These are phyloP conservation scores for Prenolepis imparis DNA, from an alignment of 2,888 invertebrate species.

Conservation along the genomic window DNA sequence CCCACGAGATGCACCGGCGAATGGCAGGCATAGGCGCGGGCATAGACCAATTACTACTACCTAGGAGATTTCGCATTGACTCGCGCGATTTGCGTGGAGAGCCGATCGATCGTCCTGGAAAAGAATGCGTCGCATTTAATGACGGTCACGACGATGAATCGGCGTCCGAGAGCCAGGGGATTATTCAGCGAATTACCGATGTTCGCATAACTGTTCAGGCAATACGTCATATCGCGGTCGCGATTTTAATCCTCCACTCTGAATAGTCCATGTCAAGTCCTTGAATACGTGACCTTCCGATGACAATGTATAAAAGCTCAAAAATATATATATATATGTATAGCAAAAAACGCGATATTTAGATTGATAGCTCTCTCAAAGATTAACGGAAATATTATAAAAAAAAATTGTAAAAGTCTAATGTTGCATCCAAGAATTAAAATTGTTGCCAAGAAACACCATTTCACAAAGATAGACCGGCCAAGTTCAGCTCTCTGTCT, in stretches of 20 bases:
- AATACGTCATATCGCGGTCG: slow-evolving; percentile 13
- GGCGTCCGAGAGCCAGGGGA: slow-evolving; percentile 13
- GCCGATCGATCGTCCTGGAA: slow-evolving; percentile 14
- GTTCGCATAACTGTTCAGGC: slow-evolving; percentile 47
- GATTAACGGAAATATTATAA: background rate
- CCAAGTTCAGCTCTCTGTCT: no score
- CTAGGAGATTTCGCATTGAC: slow-evolving; percentile 63
- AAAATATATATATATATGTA: no score
- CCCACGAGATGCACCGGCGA: slow-evolving; percentile 79
- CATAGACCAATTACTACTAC: slow-evolving; percentile 77
- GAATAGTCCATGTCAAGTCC: background rate
- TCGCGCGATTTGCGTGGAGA: slow-evolving; percentile 69
- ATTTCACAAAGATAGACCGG: background rate
- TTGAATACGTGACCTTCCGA: background rate
- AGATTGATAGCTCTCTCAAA: background rate
- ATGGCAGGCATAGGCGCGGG: slow-evolving; percentile 75
- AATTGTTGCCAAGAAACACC: slow-evolving; percentile 3
- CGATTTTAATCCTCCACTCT: slow-evolving; percentile 30
- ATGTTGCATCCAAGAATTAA: background rate
- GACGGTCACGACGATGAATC: slow-evolving; percentile 41
- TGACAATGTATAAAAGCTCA: background rate
- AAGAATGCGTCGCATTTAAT: slow-evolving; percentile 36
- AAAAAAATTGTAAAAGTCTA: background rate
- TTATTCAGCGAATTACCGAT: slow-evolving; percentile 41
- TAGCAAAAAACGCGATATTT: background rate